These are phyloP conservation scores for Kryptolebias marmoratus DNA, from an alignment of 2,113 vertebrate genomes.

Conservation along the genomic window DNA sequence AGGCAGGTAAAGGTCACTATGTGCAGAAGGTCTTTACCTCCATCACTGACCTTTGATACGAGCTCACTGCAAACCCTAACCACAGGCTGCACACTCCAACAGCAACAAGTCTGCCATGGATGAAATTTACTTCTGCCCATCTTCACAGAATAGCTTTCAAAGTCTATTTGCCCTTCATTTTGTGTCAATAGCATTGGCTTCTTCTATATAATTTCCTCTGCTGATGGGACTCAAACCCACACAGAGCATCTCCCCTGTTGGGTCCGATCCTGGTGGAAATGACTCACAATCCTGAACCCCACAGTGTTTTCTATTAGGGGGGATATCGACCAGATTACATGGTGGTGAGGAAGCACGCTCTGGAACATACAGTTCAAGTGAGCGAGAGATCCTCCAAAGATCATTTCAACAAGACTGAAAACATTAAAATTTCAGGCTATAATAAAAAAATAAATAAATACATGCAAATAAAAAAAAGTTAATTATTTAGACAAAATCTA, in stretches of 20 bases:
- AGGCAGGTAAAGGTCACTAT: constrained; percentile 2
- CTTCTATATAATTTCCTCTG: constrained; percentile 18
- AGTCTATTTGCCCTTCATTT: constrained; percentile 28
- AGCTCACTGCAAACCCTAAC: constrained; percentile 12
- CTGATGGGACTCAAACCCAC: constrained; percentile 14
- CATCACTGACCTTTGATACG: constrained; percentile 16
- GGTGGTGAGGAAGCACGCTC: constrained; percentile 34
- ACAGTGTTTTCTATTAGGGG: neutral
- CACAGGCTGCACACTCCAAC: constrained; percentile 26
- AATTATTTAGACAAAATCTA: neutral
- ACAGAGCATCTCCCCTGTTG: constrained; percentile 2
- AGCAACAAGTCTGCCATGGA: constrained; percentile 19
- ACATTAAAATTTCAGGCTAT: neutral
- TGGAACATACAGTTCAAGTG: constrained; percentile 23
- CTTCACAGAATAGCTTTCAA: constrained; percentile 26
- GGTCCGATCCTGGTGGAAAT: constrained; percentile 34
- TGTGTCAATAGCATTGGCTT: constrained; percentile 25
- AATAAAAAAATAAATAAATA: constrained; percentile 1
- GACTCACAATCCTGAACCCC: constrained; percentile 33
- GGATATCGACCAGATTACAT: constrained; percentile 38
- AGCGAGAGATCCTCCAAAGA: constrained; percentile 39
- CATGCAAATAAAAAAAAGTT: neutral
- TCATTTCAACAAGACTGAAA: constrained; percentile 2
- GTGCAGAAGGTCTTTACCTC: constrained; percentile 21
- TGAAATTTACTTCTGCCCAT: constrained; percentile 27